phyloP scores from a whole-genome alignment of 1,140 invertebrate species.

The Microvelia longipes region DNA sequence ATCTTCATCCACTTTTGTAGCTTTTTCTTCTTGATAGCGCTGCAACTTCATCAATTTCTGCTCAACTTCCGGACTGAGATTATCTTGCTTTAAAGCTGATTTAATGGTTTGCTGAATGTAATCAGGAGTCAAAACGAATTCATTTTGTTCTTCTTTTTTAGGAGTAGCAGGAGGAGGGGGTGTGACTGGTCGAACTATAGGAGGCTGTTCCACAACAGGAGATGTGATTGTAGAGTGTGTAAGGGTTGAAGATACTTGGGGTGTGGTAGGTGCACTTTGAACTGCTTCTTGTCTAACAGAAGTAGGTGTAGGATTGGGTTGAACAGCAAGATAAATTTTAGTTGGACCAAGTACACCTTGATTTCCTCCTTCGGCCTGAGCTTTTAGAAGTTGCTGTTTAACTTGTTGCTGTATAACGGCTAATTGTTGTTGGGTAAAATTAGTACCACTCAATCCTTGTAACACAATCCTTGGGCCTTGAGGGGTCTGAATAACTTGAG shows the following conservation, averaged over 20 bases:
- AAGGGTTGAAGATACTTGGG: constrained; percentile 20
- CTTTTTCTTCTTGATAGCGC: constrained; percentile 51
- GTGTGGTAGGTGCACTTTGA: constrained; percentile 24
- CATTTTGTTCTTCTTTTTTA: background rate
- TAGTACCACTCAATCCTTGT: constrained; percentile 62
- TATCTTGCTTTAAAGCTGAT: constrained; percentile 67
- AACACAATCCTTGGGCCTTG: constrained; percentile 68
- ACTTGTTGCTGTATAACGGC: constrained; percentile 70
- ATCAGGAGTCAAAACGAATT: constrained; percentile 71
- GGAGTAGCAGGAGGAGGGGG: background rate
- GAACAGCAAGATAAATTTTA: constrained; percentile 68
- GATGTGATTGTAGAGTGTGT: constrained; percentile 5
- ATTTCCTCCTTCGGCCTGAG: constrained; percentile 45
- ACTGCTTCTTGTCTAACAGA: background rate
- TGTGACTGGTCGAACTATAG: background rate
- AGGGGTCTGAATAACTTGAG: constrained; percentile 61
- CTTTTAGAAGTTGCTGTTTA: constrained; percentile 67
- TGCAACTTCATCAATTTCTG: constrained; percentile 79
- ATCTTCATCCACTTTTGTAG: constrained; percentile 33
- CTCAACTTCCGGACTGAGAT: constrained; percentile 81
- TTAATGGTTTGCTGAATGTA: constrained; percentile 79
- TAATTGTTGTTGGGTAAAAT: constrained; percentile 62
- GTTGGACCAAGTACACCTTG: constrained; percentile 65
- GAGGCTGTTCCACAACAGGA: background rate
- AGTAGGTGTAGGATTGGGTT: constrained; percentile 43